These are phyloP conservation scores for Callinectes sapidus DNA, from an alignment of 2,888 invertebrate species.

Conservation along the genomic window DNA sequence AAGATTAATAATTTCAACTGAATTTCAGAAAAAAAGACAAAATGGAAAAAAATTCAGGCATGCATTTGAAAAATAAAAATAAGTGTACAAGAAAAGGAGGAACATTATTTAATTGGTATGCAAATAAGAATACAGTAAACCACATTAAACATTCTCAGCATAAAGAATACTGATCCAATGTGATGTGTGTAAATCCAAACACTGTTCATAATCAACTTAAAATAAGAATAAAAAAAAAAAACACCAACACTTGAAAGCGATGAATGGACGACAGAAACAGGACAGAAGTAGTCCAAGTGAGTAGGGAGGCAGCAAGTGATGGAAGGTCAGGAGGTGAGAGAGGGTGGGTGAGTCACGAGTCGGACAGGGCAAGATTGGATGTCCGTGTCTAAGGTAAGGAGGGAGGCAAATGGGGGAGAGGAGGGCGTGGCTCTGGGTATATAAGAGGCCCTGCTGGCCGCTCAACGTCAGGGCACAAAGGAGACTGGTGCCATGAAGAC, in stretches of 20 bases:
- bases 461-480: not conserved
- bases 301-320: not conserved
- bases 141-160: too few relatives aligned
- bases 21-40: not conserved
- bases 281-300: not conserved
- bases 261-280: not conserved
- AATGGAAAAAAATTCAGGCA: too few relatives aligned
- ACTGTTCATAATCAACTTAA: too few relatives aligned
- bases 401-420: not conserved
- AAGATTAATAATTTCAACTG: not conserved
- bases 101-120: too few relatives aligned
- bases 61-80: too few relatives aligned
- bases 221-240: not conserved
- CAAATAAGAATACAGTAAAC: too few relatives aligned
- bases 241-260: not conserved
- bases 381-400: not conserved
- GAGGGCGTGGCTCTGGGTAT: slow-evolving; percentile 10
- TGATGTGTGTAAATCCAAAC: too few relatives aligned
- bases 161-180: too few relatives aligned
- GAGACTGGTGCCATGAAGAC: slow-evolving; percentile 26
- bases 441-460: not conserved
- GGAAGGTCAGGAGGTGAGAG: not conserved
- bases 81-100: too few relatives aligned
- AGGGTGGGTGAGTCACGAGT: not conserved
- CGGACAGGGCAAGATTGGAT: not conserved